These are phyloP conservation scores for Pseudococcus longispinus DNA, from an alignment of 2,888 invertebrate species.

Conservation along the genomic window DNA sequence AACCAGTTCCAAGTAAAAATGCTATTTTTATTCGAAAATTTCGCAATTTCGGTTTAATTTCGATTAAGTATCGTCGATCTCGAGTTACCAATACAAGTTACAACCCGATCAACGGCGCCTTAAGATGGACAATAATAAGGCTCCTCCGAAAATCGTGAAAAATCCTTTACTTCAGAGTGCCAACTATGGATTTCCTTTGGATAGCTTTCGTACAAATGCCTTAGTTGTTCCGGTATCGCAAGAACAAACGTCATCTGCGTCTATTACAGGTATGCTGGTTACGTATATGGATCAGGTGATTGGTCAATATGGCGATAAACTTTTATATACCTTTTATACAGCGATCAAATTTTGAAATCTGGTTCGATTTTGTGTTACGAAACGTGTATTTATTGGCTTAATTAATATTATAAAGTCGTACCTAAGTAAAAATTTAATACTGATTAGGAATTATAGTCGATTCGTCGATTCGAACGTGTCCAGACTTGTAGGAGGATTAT, in stretches of 20 bases:
- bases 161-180: constrained; percentile 50
- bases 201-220: too few species aligned
- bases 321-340: not conserved
- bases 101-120: not conserved
- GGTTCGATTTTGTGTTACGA: not conserved
- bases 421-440: not conserved
- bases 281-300: not conserved
- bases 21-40: not conserved
- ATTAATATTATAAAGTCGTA: not conserved
- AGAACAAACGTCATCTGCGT: not conserved
- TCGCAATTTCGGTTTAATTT: not conserved
- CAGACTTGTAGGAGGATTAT: not conserved
- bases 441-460: not conserved
- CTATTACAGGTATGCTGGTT: constrained; percentile 34
- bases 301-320: not conserved
- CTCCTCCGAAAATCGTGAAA: constrained; percentile 41
- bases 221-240: constrained; percentile 44
- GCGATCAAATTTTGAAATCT: not conserved
- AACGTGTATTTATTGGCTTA: not conserved
- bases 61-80: not conserved
- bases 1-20: not conserved
- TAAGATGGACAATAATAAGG: constrained; percentile 34
- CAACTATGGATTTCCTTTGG: constrained; percentile 47
- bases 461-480: not conserved
- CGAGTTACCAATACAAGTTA: not conserved